A percentile compares a stretch with the other conserved stretches of the same genome.
Conservation (phyloP, 2,113 vertebrate species). For the Dicaeum eximium region DNA sequence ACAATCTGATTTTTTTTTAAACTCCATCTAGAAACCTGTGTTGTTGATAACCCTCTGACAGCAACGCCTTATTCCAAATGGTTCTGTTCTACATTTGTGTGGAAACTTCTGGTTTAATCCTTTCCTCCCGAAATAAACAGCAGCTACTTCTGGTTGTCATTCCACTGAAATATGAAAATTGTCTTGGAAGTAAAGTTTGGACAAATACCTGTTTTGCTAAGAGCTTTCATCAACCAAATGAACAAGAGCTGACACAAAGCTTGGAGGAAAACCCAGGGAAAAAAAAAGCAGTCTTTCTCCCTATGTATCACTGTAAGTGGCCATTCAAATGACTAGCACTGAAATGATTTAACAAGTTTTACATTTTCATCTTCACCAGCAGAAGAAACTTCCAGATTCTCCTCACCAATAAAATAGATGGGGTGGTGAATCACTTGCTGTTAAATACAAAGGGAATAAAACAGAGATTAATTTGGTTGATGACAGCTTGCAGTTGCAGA, state of each 20-base stretch:
- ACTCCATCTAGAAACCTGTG: background rate
- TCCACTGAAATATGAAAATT: background rate
- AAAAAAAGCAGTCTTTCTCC: background rate
- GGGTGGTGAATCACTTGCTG: background rate
- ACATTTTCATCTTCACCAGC: background rate
- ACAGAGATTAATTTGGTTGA: background rate
- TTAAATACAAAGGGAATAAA: background rate
- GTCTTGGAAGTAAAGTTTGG: background rate
- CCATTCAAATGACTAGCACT: background rate
- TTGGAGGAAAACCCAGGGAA: background rate
- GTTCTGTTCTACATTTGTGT: background rate
- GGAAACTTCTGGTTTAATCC: background rate
- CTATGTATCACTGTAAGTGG: background rate
- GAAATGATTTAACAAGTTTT: background rate
- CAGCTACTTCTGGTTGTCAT: background rate
- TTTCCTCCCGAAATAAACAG: constrained; percentile 1
- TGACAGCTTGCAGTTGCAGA: background rate
- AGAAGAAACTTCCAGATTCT: constrained; percentile 3
- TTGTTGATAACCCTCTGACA: background rate
- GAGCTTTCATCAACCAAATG: background rate
- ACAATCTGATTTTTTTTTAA: background rate
- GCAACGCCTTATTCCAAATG: background rate
- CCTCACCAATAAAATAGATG: background rate
- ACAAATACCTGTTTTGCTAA: background rate
- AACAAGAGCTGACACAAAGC: background rate